These are phyloP conservation scores for Apodemus sylvaticus DNA, from an alignment of 2,113 vertebrate genomes.

Conservation along the genomic window DNA sequence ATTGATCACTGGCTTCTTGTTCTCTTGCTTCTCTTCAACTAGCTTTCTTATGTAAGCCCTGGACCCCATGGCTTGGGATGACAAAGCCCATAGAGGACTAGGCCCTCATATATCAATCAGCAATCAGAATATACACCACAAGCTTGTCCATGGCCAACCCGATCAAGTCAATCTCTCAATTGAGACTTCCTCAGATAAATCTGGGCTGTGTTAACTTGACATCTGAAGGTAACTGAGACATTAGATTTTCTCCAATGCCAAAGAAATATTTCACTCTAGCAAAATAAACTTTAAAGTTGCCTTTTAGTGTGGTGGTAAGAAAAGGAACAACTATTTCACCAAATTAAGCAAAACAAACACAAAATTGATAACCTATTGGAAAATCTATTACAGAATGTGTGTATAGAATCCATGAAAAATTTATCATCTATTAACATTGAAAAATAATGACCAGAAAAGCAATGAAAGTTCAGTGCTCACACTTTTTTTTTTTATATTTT, in stretches of 20 bases:
- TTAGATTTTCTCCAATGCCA: background rate
- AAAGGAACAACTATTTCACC: background rate
- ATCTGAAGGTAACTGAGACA: background rate
- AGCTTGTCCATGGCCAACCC: background rate
- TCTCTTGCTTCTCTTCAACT: background rate
- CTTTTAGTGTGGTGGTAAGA: background rate
- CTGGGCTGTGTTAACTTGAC: background rate
- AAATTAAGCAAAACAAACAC: background rate
- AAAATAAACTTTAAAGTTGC: background rate
- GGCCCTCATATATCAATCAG: background rate
- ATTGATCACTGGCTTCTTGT: background rate
- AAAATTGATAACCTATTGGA: background rate
- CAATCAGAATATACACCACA: background rate
- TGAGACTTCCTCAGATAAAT: background rate
- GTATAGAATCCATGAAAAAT: background rate
- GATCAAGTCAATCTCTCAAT: background rate
- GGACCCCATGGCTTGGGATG: background rate
- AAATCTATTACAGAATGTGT: background rate
- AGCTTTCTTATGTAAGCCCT: background rate
- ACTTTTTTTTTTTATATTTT: background rate
- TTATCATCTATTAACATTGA: background rate
- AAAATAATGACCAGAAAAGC: background rate
- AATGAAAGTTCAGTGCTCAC: background rate
- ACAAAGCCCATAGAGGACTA: background rate
- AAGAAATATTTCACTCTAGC: background rate